Conservation (phyloP, 2,113 vertebrate species). For the Spilogale gracilis region DNA sequence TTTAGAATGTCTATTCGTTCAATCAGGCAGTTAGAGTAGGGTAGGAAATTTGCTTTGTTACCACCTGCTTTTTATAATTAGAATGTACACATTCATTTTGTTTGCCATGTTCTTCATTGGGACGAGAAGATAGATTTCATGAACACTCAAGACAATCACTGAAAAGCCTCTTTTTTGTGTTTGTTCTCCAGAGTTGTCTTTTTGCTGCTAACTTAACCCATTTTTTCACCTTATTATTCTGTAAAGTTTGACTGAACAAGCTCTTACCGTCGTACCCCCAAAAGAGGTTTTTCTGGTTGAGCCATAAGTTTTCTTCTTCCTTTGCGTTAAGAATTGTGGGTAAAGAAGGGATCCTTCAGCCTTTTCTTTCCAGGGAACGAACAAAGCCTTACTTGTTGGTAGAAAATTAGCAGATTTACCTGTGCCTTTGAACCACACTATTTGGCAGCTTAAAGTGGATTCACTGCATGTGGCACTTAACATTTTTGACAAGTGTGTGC, state of each 20-base stretch:
- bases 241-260: conserved; percentile 22
- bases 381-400: conserved; percentile 1
- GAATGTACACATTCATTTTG: background rate
- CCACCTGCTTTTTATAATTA: background rate
- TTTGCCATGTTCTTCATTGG: background rate
- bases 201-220: background rate
- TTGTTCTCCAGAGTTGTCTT: background rate
- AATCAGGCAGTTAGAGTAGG: background rate
- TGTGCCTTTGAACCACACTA: conserved; percentile 44
- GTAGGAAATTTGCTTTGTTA: conserved; percentile 33
- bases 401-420: conserved; percentile 58
- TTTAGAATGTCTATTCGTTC: conserved; percentile 30
- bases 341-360: conserved; percentile 33
- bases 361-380: conserved; percentile 52
- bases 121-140: background rate
- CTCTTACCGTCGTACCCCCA: background rate
- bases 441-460: conserved; percentile 35
- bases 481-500: conserved; percentile 67
- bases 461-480: conserved; percentile 73
- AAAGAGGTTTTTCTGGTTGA: background rate
- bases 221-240: conserved; percentile 13
- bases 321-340: conserved; percentile 1
- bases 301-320: conserved; percentile 33
- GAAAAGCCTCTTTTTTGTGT: conserved; percentile 6
- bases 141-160: background rate